These are phyloP conservation scores for Seriola quinqueradiata DNA, from an alignment of 2,113 vertebrate species.

Conservation along the genomic window DNA sequence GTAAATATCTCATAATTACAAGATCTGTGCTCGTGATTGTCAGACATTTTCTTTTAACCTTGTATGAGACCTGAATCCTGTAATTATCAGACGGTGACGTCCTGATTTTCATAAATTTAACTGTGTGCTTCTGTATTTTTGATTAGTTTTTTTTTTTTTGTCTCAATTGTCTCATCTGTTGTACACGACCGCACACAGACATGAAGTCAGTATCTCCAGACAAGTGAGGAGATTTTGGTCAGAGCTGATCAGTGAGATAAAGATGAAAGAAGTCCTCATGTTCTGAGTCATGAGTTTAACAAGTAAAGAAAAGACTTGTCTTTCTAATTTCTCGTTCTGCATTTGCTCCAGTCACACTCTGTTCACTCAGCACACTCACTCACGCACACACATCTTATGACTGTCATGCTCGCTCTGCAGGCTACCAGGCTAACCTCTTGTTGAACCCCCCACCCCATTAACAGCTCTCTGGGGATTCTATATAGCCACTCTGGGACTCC, in stretches of 20 bases:
- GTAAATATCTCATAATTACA: too few species aligned
- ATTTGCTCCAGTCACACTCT: slow-evolving; percentile 1
- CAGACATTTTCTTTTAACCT: too few species aligned
- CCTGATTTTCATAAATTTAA: background rate
- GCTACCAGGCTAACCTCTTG: background rate
- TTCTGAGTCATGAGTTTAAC: background rate
- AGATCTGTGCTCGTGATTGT: too few species aligned
- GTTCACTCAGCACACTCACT: background rate
- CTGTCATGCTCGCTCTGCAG: slow-evolving; percentile 39
- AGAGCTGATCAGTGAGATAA: background rate
- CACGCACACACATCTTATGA: slow-evolving; percentile 40
- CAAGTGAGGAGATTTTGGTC: background rate
- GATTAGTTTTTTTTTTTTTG: background rate
- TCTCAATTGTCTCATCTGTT: background rate
- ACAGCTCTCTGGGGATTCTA: slow-evolving; percentile 2
- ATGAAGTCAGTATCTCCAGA: background rate
- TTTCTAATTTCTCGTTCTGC: background rate
- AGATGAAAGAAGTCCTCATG: background rate
- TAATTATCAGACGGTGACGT: background rate
- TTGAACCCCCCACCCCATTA: background rate
- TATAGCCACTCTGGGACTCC: slow-evolving; percentile 7
- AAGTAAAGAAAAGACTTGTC: background rate
- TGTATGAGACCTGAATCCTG: background rate
- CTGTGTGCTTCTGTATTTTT: too few species aligned
- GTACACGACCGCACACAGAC: too few species aligned